These are phyloP conservation scores for Gymnoscelis rufifasciata DNA, from an alignment of 2,888 invertebrate genomes.

Conservation along the genomic window DNA sequence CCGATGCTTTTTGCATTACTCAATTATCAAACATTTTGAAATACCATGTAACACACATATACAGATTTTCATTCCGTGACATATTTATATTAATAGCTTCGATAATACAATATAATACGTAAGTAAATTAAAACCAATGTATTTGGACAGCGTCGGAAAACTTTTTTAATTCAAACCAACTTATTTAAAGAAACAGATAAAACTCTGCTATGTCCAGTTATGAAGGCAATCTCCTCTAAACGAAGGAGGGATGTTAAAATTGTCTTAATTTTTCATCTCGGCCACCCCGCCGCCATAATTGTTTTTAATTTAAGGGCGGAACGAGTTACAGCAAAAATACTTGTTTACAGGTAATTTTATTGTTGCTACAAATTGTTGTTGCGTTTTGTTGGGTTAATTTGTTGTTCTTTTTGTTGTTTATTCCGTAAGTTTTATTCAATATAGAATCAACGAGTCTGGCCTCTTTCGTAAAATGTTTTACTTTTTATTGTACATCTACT, in stretches of 20 bases:
- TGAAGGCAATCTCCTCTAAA: slow-evolving; percentile 30
- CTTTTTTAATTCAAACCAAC: not conserved
- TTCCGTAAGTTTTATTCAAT: not conserved
- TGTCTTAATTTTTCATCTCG: slow-evolving; percentile 78
- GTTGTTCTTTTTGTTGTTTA: not conserved
- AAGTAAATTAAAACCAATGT: no score
- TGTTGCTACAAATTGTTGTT: slow-evolving; percentile 28
- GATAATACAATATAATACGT: no score
- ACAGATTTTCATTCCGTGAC: no score
- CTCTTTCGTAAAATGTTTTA: no score
- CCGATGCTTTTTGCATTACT: no score
- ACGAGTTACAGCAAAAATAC: slow-evolving; percentile 60
- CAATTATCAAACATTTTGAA: no score
- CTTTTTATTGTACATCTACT: no score
- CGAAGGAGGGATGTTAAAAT: slow-evolving; percentile 58
- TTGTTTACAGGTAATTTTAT: slow-evolving; percentile 38
- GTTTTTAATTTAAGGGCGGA: slow-evolving; percentile 74
- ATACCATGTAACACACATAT: no score
- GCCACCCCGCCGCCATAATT: slow-evolving; percentile 57
- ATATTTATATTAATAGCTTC: no score
- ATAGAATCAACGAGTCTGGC: no score
- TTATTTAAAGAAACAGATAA: slow-evolving; percentile 5
- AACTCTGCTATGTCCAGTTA: slow-evolving; percentile 26
- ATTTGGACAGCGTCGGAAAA: not conserved
- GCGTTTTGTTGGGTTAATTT: slow-evolving; percentile 11